phyloP scores from a whole-genome alignment of 2,113 vertebrate species.

The Corynorhinus townsendii region DNA sequence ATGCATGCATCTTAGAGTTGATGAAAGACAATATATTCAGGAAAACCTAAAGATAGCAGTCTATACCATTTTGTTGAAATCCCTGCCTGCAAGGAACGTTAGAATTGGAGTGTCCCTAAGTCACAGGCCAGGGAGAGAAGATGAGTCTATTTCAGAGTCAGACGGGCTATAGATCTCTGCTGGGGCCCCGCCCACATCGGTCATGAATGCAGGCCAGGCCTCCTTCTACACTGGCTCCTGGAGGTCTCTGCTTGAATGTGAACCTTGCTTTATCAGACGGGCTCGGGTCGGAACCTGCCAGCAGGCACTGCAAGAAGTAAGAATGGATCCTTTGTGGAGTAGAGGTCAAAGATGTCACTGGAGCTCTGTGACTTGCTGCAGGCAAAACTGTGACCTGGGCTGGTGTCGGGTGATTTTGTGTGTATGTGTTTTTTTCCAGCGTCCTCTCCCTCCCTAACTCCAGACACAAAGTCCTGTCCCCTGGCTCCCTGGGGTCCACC shows the following conservation, averaged over 20 bases:
- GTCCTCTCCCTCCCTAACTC: background rate
- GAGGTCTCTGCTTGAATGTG: background rate
- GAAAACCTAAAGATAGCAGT: background rate
- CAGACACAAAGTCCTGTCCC: background rate
- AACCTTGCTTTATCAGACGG: constrained; percentile 10
- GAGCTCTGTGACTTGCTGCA: background rate
- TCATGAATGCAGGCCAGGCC: background rate
- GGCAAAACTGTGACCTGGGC: background rate
- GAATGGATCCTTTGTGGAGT: background rate
- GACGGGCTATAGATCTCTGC: background rate
- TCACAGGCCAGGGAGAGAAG: background rate
- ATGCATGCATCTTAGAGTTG: background rate
- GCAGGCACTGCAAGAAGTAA: background rate
- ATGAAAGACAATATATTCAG: background rate
- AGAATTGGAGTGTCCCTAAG: background rate
- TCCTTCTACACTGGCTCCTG: background rate
- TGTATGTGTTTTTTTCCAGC: background rate
- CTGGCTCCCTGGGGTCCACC: background rate
- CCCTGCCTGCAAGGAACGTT: background rate
- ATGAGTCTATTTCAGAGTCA: background rate
- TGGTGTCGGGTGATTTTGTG: background rate
- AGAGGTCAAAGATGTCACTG: background rate
- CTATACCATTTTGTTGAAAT: background rate
- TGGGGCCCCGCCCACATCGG: background rate
- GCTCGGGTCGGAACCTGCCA: background rate